phyloP scores from a whole-genome alignment of 2,113 vertebrate genomes.

The Syngnathus typhle region DNA sequence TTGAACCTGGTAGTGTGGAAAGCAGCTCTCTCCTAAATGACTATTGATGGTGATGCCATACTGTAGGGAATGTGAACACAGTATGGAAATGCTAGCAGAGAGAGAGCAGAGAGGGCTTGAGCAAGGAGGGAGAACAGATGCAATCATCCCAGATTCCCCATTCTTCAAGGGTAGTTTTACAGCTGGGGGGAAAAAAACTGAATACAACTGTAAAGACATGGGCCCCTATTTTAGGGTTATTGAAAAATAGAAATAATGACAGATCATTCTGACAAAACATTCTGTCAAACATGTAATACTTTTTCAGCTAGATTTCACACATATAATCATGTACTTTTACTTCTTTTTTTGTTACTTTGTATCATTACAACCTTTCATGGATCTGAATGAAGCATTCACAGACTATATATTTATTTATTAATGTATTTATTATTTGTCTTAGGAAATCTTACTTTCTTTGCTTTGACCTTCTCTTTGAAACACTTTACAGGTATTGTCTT shows the following conservation, averaged over 20 bases:
- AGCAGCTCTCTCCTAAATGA: conserved; percentile 65
- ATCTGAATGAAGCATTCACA: conserved; percentile 18
- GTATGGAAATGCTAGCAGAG: conserved; percentile 52
- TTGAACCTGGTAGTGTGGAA: conserved; percentile 67
- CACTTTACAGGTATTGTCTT: conserved; percentile 13
- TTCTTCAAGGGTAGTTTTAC: background rate
- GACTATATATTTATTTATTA: background rate
- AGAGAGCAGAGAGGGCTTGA: conserved; percentile 30
- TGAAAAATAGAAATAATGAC: background rate
- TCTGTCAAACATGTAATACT: background rate
- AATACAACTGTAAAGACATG: background rate
- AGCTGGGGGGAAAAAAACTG: background rate
- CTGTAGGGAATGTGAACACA: conserved; percentile 60
- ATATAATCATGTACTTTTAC: background rate
- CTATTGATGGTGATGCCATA: conserved; percentile 71
- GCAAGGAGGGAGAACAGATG: conserved; percentile 11
- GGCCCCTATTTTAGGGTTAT: background rate
- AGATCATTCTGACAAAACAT: background rate
- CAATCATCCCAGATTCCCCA: conserved; percentile 13
- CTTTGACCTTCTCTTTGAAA: conserved; percentile 16
- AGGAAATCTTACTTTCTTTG: conserved; percentile 17
- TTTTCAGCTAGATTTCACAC: background rate
- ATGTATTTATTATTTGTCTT: background rate
- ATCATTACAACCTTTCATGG: conserved; percentile 31
- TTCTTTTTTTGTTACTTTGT: background rate